These are phyloP conservation scores for Borostomias antarcticus DNA, from an alignment of 2,797 vertebrate species.

Conservation along the genomic window DNA sequence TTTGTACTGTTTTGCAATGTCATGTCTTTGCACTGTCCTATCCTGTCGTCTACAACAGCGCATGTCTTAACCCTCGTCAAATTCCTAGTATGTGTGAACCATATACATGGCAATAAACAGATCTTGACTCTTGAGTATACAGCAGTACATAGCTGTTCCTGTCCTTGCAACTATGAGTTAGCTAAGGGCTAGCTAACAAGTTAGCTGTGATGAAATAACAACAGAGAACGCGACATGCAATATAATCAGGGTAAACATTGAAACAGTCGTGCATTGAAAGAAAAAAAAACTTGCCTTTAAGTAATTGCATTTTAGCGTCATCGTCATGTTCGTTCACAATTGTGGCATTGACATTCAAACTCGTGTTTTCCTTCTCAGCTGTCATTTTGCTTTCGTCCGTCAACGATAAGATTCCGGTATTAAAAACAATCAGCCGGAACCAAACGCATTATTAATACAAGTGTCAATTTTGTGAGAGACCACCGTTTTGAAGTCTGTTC, in stretches of 20 bases:
- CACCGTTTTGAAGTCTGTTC: neutral
- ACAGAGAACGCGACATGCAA: neutral
- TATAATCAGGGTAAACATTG: neutral
- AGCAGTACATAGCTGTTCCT: neutral
- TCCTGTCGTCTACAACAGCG: too few relatives aligned
- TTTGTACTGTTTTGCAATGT: too few relatives aligned
- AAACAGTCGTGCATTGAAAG: too few relatives aligned
- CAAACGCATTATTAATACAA: neutral
- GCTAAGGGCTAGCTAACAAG: neutral
- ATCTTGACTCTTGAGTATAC: neutral
- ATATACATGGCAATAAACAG: too few relatives aligned
- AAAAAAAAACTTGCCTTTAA: conserved; percentile 58
- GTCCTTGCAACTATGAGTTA: neutral
- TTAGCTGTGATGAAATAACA: neutral
- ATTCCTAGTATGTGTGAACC: too few relatives aligned
- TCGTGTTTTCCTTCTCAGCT: conserved; percentile 5
- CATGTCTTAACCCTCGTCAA: too few relatives aligned
- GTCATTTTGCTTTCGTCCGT: conserved; percentile 61
- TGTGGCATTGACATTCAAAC: neutral
- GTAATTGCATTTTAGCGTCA: conserved; percentile 35
- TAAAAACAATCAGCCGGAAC: conserved; percentile 56
- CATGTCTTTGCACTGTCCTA: too few relatives aligned
- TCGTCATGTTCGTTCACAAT: conserved; percentile 11
- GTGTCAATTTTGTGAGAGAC: too few relatives aligned
- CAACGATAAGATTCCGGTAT: conserved; percentile 35